Evolutionary conservation across 2,113 vertebrate genomes (phyloP).

Genomic region (Porphyrio hochstetteri): DNA sequence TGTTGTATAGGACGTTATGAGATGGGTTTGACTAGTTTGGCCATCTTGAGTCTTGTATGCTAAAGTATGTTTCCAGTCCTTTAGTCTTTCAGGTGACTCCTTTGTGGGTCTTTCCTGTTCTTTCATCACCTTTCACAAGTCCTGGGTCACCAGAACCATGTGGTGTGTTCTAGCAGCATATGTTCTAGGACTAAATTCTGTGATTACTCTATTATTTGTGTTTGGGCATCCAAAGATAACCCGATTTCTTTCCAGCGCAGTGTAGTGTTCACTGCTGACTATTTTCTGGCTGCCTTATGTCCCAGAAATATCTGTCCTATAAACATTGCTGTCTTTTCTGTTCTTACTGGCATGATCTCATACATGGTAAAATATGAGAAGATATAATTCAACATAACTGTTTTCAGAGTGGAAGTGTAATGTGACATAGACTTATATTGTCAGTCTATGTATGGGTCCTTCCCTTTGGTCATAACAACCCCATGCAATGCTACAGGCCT

Average conservation of each 20-base stretch:
- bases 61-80: not conserved
- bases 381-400: not conserved
- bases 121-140: not conserved
- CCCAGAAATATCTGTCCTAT: not conserved
- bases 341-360: not conserved
- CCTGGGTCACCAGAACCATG: fast-evolving
- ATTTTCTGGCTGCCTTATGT: not conserved
- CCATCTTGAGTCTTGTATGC: not conserved
- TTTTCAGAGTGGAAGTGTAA: not conserved
- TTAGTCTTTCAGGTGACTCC: not conserved
- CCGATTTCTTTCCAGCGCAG: not conserved
- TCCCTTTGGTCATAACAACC: too few species aligned
- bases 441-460: not conserved
- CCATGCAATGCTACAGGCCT: too few species aligned
- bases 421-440: not conserved
- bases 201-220: not conserved
- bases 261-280: not conserved
- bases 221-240: not conserved
- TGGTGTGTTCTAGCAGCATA: not conserved
- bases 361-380: not conserved
- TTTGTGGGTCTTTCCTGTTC: not conserved
- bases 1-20: not conserved
- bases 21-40: not conserved
- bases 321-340: not conserved
- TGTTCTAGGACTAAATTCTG: not conserved